phyloP scores from a whole-genome alignment of 2,113 vertebrate species.

The Motacilla alba region DNA sequence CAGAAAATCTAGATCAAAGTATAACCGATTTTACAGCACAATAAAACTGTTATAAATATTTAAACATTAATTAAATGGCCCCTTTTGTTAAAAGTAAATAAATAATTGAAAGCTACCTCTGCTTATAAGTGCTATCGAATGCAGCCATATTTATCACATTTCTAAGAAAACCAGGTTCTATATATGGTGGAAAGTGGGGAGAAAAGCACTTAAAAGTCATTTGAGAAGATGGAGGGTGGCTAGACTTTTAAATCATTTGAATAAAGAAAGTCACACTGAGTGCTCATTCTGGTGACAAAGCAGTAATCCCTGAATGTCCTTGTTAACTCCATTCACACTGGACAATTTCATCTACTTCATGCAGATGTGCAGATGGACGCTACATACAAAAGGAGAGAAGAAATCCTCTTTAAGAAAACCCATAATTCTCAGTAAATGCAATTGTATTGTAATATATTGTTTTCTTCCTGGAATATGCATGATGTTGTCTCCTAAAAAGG shows the following conservation, averaged over 20 bases:
- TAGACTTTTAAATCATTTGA: not conserved
- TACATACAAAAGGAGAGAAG: not conserved
- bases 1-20: slow-evolving; percentile 59
- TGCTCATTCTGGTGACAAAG: not conserved
- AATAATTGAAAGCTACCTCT: slow-evolving; percentile 59
- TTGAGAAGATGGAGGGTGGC: not conserved
- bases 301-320: not conserved
- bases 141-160: not conserved
- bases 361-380: not conserved
- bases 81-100: slow-evolving; percentile 51
- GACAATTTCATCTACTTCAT: not conserved
- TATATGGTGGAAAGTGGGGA: not conserved
- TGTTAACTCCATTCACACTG: not conserved
- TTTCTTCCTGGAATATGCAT: not conserved
- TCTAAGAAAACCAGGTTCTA: not conserved
- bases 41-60: slow-evolving; percentile 66
- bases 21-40: slow-evolving; percentile 42
- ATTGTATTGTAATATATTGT: not conserved
- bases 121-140: not conserved
- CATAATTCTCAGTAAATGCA: not conserved
- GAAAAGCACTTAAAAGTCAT: not conserved
- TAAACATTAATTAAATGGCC: slow-evolving; percentile 55
- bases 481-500: not conserved
- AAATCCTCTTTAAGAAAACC: not conserved
- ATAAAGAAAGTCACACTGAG: not conserved